Evolutionary conservation across 2,113 vertebrate genomes (phyloP), one percentile per base, ranked within the genome.

Genomic region (Dipodomys merriami): DNA sequence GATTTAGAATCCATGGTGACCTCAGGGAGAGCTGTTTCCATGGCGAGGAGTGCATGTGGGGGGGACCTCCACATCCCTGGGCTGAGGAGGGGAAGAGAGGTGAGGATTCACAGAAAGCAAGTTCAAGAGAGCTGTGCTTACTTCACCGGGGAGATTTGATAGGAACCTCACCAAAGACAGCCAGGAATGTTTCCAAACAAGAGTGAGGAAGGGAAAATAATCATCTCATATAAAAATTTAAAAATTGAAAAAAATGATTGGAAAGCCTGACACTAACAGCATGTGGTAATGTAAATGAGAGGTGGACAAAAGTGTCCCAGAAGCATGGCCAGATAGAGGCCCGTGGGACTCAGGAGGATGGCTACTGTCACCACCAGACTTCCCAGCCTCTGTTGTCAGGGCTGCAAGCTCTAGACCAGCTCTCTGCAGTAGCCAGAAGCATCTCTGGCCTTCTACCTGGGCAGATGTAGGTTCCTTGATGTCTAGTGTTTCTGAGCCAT

Each of bases 121-220:
- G 87, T 69, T 44, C 22, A 5, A 33, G 72, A 81, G 64, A 77
- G 35, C 69, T 49, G 23, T 67, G 86, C 60, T 84, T 65, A 39
- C 82, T 72, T 83, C 35, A 23, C 33, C 39, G 60, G 83, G 53
- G 79, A 35, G 19, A 67, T 35, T 29, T 57, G 44, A 60, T 13
- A 71, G 22, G 83, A 81, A 79, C 69, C 67, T 65, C 62, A 57
- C 60, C 62, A 64, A 57, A 83, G 83, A 39, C 69, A 84, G 44
- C 80, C 81, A 89, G 91, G 49, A 93, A 73, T 22, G 29, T 77
- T 91, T 67, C 81, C 46, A 73, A 91, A 81, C 60, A 33, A 79
- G 23, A 67, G 33, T 1, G 0, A 73, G 33, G 22, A 46, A 44
- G 64, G 82, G 39, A 60, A 91, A 81, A 62, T 46, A 88, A 73